These are phyloP conservation scores for Masnerella sp. DNA, from an alignment of 2,888 invertebrate species.

Conservation along the genomic window DNA sequence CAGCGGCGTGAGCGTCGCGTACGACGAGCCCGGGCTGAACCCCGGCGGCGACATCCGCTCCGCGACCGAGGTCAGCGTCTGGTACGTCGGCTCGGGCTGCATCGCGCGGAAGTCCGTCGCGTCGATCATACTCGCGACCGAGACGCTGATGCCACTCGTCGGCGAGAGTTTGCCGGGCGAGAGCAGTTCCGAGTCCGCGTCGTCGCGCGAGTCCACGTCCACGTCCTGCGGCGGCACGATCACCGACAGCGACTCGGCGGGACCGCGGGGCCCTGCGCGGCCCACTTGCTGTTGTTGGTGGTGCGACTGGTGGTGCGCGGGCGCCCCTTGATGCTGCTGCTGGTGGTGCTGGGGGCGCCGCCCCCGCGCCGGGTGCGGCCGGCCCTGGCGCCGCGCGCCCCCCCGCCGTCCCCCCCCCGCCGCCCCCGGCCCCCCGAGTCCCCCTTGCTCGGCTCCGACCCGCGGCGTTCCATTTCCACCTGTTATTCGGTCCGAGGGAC, in stretches of 20 bases:
- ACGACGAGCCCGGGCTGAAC: constrained; percentile 82
- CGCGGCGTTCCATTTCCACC: no score
- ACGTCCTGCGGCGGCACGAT: constrained; percentile 79
- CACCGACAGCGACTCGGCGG: constrained; percentile 76
- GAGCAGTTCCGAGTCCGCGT: constrained; percentile 80
- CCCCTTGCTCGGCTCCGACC: no score
- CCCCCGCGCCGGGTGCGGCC: constrained; percentile 63
- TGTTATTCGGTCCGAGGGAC: no score
- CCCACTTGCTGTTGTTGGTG: constrained; percentile 51
- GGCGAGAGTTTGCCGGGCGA: constrained; percentile 83
- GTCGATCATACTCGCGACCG: constrained; percentile 87
- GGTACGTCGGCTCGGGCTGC: constrained; percentile 79
- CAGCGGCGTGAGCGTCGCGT: constrained; percentile 73
- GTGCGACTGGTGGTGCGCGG: constrained; percentile 69
- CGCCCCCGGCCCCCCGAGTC: no score
- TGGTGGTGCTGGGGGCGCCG: constrained; percentile 71
- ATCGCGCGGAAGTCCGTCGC: constrained; percentile 86
- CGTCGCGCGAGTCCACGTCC: constrained; percentile 77
- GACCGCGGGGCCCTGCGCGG: constrained; percentile 70
- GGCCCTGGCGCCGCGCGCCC: no score
- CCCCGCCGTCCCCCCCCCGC: no score
- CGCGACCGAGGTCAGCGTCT: constrained; percentile 80
- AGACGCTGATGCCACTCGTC: constrained; percentile 83
- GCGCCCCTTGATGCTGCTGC: constrained; percentile 71
- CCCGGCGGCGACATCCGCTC: constrained; percentile 89